These are phyloP conservation scores for Atherix ibis DNA, from an alignment of 2,888 invertebrate genomes.

Conservation along the genomic window DNA sequence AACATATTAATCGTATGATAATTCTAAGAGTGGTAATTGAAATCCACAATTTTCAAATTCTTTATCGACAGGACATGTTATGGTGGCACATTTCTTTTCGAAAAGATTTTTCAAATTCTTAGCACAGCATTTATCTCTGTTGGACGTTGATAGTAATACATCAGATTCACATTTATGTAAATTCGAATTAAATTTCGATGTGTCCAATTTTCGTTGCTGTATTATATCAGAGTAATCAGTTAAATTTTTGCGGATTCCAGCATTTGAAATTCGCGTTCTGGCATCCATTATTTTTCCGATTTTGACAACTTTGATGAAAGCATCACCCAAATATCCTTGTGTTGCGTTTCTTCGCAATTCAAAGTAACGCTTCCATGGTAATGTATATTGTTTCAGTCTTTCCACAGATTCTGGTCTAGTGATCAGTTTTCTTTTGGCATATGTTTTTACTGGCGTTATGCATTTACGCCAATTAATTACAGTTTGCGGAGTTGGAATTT, in stretches of 20 bases:
- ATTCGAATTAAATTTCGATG: too few relatives aligned
- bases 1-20: too few relatives aligned
- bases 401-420: neutral
- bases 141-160: conserved; percentile 10
- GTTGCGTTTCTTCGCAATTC: neutral
- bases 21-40: too few relatives aligned
- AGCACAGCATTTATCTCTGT: conserved; percentile 4
- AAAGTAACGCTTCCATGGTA: neutral
- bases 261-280: conserved; percentile 8
- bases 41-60: too few relatives aligned
- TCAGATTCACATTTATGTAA: conserved; percentile 3
- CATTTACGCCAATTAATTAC: conserved; percentile 8
- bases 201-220: too few relatives aligned
- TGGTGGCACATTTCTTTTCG: conserved; percentile 6
- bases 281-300: conserved; percentile 10
- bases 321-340: conserved; percentile 1
- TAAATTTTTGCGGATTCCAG: conserved; percentile 11
- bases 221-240: conserved; percentile 9
- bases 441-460: conserved; percentile 5
- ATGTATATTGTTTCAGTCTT: neutral
- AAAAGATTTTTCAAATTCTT: conserved; percentile 3
- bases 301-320: conserved; percentile 4
- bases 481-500: conserved; percentile 1
- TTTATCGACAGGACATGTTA: too few relatives aligned
- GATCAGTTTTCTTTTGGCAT: neutral